phyloP scores from a whole-genome alignment of 2,113 vertebrate species.

The Verasper variegatus region DNA sequence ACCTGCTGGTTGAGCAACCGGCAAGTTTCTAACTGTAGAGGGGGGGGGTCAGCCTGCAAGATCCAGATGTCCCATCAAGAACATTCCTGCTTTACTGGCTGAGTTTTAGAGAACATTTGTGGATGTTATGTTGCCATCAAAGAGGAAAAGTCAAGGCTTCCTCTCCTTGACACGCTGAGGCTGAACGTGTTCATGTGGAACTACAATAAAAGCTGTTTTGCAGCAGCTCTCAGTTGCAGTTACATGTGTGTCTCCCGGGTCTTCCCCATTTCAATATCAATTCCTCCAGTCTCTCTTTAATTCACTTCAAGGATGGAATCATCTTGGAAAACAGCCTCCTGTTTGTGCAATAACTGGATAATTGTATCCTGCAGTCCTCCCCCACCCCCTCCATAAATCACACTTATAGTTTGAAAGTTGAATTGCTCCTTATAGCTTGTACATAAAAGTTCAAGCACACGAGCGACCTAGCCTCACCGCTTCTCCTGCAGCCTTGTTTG shows the following conservation, averaged over 20 bases:
- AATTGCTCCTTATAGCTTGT: background rate
- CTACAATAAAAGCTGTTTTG: too few relatives aligned
- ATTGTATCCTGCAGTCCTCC: background rate
- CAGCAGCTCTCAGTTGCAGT: too few relatives aligned
- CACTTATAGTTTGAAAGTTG: background rate
- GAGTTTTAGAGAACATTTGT: background rate
- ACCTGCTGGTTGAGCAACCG: slow-evolving; percentile 62
- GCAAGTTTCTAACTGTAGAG: slow-evolving; percentile 40
- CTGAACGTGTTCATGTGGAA: too few relatives aligned
- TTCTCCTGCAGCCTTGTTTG: slow-evolving; percentile 21
- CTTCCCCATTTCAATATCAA: too few relatives aligned
- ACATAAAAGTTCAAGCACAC: background rate
- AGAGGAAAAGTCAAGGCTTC: background rate
- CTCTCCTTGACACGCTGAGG: too few relatives aligned
- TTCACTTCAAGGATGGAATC: too few relatives aligned
- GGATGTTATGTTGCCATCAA: background rate
- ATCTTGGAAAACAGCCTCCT: background rate
- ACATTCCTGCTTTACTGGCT: slow-evolving; percentile 33
- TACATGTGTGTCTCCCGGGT: too few relatives aligned
- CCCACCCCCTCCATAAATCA: background rate
- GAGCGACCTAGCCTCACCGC: background rate
- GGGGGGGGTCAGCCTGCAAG: background rate
- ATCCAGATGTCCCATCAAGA: slow-evolving; percentile 39
- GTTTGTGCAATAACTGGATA: slow-evolving; percentile 3
- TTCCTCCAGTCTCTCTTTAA: too few relatives aligned